Conservation (phyloP, 2,113 vertebrate genomes). For the Strix aluco region DNA sequence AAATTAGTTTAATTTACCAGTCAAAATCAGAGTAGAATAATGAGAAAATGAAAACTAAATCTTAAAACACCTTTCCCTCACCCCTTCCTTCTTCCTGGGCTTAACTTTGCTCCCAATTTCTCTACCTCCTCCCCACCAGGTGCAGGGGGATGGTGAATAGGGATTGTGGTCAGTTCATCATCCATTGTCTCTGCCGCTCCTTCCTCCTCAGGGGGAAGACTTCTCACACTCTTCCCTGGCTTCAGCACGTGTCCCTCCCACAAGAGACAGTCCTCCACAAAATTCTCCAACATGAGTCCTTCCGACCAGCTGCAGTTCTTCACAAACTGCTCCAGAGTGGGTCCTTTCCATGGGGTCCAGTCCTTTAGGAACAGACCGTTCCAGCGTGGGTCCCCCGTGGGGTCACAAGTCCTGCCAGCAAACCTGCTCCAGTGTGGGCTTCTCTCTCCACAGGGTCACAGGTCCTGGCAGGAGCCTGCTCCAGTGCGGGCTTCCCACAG, state of each 20-base stretch:
- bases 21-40: neutral
- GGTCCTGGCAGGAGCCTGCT: neutral
- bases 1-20: neutral
- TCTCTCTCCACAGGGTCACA: too few relatives aligned
- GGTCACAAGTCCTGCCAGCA: neutral
- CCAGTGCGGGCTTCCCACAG: neutral
- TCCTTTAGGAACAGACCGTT: neutral
- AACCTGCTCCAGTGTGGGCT: neutral
- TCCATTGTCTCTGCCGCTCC: accelerated
- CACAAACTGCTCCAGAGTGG: neutral
- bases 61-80: neutral
- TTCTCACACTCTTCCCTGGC: neutral
- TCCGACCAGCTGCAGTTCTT: neutral
- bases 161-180: neutral
- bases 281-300: neutral
- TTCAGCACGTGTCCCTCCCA: neutral
- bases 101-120: neutral
- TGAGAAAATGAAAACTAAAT: neutral
- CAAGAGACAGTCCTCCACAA: neutral
- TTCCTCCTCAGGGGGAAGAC: neutral
- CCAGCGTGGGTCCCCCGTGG: neutral
- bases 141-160: neutral
- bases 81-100: neutral
- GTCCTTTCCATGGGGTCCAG: neutral
- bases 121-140: neutral